Evolutionary conservation across 2,113 vertebrate species (phyloP).

Genomic region (Zosterops borbonicus): DNA sequence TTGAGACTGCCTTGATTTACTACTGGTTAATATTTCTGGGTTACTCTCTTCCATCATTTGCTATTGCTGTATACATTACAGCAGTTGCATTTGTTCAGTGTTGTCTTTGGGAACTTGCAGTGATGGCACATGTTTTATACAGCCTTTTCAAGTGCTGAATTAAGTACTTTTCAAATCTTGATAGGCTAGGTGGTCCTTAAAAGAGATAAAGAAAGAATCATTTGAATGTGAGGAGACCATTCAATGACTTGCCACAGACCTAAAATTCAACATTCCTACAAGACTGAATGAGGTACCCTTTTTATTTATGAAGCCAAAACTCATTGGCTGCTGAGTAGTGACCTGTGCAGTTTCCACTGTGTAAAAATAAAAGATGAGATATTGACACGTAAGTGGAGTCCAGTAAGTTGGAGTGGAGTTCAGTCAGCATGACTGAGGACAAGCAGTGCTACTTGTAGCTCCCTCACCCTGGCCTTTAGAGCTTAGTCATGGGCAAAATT

Average conservation of each 20-base stretch:
- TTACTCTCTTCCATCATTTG: background rate
- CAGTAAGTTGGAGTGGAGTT: background rate
- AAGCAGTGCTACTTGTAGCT: background rate
- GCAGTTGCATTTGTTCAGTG: background rate
- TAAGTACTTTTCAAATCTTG: background rate
- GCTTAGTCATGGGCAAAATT: background rate
- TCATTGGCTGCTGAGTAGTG: background rate
- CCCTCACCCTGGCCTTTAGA: background rate
- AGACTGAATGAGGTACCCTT: background rate
- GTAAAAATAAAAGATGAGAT: background rate
- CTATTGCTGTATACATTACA: background rate
- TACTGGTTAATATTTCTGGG: background rate
- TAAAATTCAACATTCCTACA: background rate
- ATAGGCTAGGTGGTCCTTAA: background rate
- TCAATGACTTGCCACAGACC: background rate
- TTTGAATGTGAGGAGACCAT: background rate
- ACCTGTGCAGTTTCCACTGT: background rate
- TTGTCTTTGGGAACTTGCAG: background rate
- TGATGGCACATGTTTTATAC: background rate
- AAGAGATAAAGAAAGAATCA: background rate
- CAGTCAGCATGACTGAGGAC: background rate
- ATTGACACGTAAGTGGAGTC: background rate
- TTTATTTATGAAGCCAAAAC: background rate
- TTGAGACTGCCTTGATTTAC: background rate
- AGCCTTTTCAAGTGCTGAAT: background rate